Evolutionary conservation across 1,140 invertebrate species (phyloP).

Genomic region (Pseudomyrmex dendroicus): DNA sequence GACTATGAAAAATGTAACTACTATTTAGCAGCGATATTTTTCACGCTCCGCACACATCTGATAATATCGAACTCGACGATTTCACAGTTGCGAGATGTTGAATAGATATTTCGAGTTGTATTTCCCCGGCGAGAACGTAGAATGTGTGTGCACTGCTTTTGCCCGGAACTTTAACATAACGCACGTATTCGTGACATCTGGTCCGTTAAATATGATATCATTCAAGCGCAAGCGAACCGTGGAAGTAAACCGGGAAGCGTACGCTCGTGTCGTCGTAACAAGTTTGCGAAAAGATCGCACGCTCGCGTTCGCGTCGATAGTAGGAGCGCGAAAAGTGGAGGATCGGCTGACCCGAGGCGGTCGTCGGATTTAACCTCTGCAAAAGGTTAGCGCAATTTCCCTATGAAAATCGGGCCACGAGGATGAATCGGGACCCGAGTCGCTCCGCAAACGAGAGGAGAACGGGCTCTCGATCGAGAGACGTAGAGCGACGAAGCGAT

Average conservation of each 20-base stretch:
- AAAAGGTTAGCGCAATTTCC: conserved; percentile 61
- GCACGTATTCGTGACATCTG: not conserved
- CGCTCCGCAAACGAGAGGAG: conserved; percentile 43
- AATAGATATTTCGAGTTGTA: not conserved
- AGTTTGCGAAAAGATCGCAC: conserved; percentile 46
- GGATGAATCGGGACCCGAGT: conserved; percentile 23
- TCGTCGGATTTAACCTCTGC: conserved; percentile 50
- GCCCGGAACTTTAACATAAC: conserved; percentile 11
- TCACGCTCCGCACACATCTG: not conserved
- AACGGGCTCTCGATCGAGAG: conserved; percentile 59
- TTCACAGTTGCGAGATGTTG: not conserved
- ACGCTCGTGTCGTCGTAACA: conserved; percentile 41
- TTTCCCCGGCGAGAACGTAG: not conserved
- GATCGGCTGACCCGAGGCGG: conserved; percentile 37
- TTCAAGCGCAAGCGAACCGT: not conserved
- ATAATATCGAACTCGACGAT: not conserved
- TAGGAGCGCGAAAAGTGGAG: conserved; percentile 46
- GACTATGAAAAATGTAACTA: not conserved
- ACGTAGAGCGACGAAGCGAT: conserved; percentile 56
- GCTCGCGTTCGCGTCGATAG: conserved; percentile 25
- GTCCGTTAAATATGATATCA: conserved; percentile 32
- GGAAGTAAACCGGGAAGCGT: conserved; percentile 35
- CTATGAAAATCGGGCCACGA: conserved; percentile 60
- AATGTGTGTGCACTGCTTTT: not conserved
- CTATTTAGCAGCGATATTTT: not conserved